Evolutionary conservation across 1,140 invertebrate species (phyloP).

Genomic region (Zaprionus camerounensis): DNA sequence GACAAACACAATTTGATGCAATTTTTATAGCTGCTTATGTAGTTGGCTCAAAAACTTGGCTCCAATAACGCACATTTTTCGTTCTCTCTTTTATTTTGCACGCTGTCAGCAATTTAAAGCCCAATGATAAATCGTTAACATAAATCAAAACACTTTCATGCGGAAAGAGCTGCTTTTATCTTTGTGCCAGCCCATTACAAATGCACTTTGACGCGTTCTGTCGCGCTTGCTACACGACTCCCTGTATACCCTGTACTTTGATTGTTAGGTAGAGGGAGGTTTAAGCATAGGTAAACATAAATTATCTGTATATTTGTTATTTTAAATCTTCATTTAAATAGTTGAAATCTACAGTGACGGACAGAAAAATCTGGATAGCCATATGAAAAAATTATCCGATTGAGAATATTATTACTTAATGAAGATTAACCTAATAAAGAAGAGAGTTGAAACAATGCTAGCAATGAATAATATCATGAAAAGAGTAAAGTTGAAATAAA

Average conservation of each 20-base stretch:
- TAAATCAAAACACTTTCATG: slow-evolving; percentile 61
- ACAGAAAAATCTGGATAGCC: no score
- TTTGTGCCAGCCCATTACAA: slow-evolving; percentile 59
- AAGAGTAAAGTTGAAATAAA: no score
- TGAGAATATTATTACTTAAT: no score
- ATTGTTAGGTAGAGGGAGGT: no score
- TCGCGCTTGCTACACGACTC: background rate
- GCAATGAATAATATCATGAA: no score
- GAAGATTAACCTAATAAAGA: no score
- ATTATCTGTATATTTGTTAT: no score
- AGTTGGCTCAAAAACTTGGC: slow-evolving; percentile 2
- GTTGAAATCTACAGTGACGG: no score
- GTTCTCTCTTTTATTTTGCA: slow-evolving; percentile 7
- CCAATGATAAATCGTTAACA: slow-evolving; percentile 46
- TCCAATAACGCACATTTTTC: background rate
- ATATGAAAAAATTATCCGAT: no score
- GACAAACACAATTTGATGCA: slow-evolving; percentile 5
- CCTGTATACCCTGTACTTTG: background rate
- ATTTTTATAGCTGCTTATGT: slow-evolving; percentile 1
- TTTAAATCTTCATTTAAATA: no score
- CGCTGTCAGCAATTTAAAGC: slow-evolving; percentile 37
- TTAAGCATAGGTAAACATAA: no score
- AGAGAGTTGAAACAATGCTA: no score
- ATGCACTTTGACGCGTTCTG: slow-evolving; percentile 63
- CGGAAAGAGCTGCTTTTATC: slow-evolving; percentile 57